Conservation (phyloP, 2,888 invertebrate genomes). For the Dimorphilus gyrociliatus region DNA sequence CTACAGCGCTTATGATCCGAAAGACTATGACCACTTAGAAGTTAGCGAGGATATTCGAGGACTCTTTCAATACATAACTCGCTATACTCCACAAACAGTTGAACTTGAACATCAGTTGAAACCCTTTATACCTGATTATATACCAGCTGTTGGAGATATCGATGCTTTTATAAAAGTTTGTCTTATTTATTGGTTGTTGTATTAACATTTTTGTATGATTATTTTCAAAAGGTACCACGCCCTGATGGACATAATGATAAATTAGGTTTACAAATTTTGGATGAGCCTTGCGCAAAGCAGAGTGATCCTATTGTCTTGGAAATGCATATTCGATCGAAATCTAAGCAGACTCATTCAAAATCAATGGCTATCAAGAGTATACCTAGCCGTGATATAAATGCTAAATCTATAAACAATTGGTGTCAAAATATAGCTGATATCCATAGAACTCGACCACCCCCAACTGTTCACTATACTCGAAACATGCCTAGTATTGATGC, state of each 20-base stretch:
- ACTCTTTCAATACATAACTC: slow-evolving; percentile 75
- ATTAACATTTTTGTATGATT: background rate
- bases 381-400: slow-evolving; percentile 56
- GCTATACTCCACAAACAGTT: slow-evolving; percentile 77
- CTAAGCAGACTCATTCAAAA: slow-evolving; percentile 52
- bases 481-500: slow-evolving; percentile 83
- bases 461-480: slow-evolving; percentile 62
- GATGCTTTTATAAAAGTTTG: slow-evolving; percentile 87
- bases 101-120: slow-evolving; percentile 74
- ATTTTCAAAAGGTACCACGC: slow-evolving; percentile 41
- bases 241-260: slow-evolving; percentile 52
- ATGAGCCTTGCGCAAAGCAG: slow-evolving; percentile 87
- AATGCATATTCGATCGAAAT: slow-evolving; percentile 60
- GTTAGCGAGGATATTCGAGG: slow-evolving; percentile 72
- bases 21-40: slow-evolving; percentile 62
- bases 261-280: slow-evolving; percentile 60
- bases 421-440: slow-evolving; percentile 82
- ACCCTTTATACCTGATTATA: slow-evolving; percentile 88
- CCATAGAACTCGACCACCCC: slow-evolving; percentile 71
- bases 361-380: slow-evolving; percentile 54
- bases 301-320: slow-evolving; percentile 58
- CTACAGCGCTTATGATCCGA: slow-evolving; percentile 54
- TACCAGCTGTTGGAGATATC: slow-evolving; percentile 94
- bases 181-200: background rate
- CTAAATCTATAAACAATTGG: slow-evolving; percentile 87